Percentiles rank a stretch among this genome's conserved stretches.
Evolutionary conservation across 2,888 invertebrate genomes (phyloP).

Genomic region (Oscheius sp.): DNA sequence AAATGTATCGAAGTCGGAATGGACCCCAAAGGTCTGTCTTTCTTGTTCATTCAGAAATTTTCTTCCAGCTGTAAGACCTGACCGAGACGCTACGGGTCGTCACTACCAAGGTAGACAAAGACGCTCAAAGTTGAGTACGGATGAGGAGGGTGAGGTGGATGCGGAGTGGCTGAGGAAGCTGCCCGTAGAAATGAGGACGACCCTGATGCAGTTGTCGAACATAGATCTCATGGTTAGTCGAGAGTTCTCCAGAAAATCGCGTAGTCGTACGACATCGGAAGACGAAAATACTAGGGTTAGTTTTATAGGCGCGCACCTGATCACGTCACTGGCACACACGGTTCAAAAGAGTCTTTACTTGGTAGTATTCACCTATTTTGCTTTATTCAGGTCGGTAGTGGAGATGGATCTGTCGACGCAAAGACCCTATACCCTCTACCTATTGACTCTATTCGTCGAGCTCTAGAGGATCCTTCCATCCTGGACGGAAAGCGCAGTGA

Average conservation of each 20-base stretch:
- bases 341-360: too few relatives aligned
- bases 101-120: constrained; percentile 59
- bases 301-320: too few relatives aligned
- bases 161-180: constrained; percentile 71
- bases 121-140: constrained; percentile 49
- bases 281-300: too few relatives aligned
- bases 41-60: background rate
- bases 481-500: constrained; percentile 72
- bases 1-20: constrained; percentile 72
- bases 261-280: too few relatives aligned
- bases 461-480: constrained; percentile 68
- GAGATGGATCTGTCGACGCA: constrained; percentile 54
- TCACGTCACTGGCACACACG: too few relatives aligned
- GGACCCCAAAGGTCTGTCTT: constrained; percentile 65
- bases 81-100: constrained; percentile 71
- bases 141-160: constrained; percentile 60
- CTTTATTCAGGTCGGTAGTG: constrained; percentile 47
- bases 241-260: background rate
- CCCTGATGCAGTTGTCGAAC: constrained; percentile 71
- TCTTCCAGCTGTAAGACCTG: constrained; percentile 69
- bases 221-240: constrained; percentile 65
- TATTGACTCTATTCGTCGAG: constrained; percentile 58
- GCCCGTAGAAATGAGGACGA: constrained; percentile 72
- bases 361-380: background rate
- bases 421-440: constrained; percentile 66